These are phyloP conservation scores for Periparus ater DNA, from an alignment of 2,797 vertebrate species.

Conservation along the genomic window DNA sequence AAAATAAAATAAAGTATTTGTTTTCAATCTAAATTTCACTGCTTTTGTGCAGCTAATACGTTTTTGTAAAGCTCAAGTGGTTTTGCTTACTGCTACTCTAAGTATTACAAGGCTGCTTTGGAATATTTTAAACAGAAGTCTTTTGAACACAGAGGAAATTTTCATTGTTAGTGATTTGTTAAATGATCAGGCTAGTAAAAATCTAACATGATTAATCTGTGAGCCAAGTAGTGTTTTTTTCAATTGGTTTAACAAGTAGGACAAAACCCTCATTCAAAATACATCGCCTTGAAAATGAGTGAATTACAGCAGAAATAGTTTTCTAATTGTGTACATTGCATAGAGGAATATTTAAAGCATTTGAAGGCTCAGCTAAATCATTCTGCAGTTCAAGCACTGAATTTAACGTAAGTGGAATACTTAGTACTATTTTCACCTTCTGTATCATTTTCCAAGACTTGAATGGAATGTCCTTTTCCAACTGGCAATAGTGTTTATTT, in stretches of 20 bases:
- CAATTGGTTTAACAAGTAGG: neutral
- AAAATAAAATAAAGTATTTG: neutral
- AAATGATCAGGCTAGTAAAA: neutral
- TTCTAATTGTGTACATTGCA: neutral
- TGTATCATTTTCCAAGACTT: neutral
- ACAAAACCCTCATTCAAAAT: neutral
- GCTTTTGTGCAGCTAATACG: neutral
- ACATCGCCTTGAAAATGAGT: neutral
- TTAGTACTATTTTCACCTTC: conserved; percentile 25
- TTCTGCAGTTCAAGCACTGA: conserved; percentile 1
- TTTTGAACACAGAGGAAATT: conserved; percentile 3
- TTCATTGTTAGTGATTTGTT: neutral
- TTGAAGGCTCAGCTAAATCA: conserved; percentile 36
- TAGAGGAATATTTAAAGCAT: conserved; percentile 25
- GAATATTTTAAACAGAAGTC: neutral
- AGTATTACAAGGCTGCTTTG: neutral
- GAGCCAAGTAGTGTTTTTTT: neutral
- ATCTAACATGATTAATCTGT: neutral
- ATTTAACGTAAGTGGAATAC: conserved; percentile 1
- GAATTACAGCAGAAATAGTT: neutral
- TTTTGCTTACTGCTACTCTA: neutral
- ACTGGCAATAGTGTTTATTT: neutral
- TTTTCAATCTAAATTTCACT: neutral
- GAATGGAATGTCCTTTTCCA: conserved; percentile 28
- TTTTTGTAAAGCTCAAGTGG: neutral